Evolutionary conservation across 2,113 vertebrate species (phyloP), one percentile per base, ranked within the genome.

Genomic region (Platichthys stellatus): DNA sequence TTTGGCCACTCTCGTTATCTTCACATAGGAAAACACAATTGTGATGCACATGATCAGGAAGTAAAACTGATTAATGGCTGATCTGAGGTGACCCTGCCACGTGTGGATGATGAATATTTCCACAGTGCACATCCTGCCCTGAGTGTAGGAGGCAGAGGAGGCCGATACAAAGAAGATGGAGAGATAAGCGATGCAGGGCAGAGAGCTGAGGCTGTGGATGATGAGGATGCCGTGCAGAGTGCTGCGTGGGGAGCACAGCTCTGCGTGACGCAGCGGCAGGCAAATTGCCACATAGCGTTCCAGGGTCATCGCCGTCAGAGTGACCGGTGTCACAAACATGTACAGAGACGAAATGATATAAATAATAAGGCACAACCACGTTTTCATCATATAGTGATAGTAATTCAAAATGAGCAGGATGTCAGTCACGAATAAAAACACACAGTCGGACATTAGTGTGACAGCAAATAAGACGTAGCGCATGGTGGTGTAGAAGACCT

Each of bases 401-500:
- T 35, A 61, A 8, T 0, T 21, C 0, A 76, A n/a, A 5, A 90
- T 17, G 0, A 87, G 67, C 9, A 88, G 12, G 5, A 76, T 9
- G 8, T 91, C 23, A 0, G 66, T 21, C 5, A 89, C 1, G 5
- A 85, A 0, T 20, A 93, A 76, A 28, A 72, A 66, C 4, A 88
- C 0, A 0, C 65, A 40, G 59, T 93, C 93, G 63, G 76, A 81
- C 15, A 81, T 10, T 2, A 93, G 38, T 20, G 84, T 85, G 4
- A 72, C 24, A 11, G 81, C 85, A 61, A 92, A 93, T 10, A 93
- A 72, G 6, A 93, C 64, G 57, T 93, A 93, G 5, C 92, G 89
- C 62, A 77, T 82, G 15, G 73, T 76, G 28, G 63, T 87, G 10
- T 76, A 70, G 54, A 92, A 90, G 38, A 7, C 20, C 5, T 82